Evolutionary conservation across 2,888 invertebrate species (phyloP), one percentile per base, ranked within the genome.

Genomic region (Slavum lentiscoides): DNA sequence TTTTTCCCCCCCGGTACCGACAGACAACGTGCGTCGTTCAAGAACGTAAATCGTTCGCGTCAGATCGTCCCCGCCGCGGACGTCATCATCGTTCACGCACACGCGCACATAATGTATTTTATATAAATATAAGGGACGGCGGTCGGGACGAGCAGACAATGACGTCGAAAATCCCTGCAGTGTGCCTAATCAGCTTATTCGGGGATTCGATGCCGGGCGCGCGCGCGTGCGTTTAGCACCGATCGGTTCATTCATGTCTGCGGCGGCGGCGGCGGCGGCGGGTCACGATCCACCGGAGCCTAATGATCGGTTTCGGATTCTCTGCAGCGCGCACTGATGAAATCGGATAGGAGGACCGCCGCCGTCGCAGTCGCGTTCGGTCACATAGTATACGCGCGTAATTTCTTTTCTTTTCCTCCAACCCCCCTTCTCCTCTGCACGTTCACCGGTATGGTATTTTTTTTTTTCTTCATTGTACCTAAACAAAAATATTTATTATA

Each of bases 291-390:
- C 70, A 55, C 69, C 77, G 70, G 77, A 70, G 69, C 77, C 77
- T 80, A 80, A 80, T 80, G 70, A 80, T 80, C 80, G 70, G 80
- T 80, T 80, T 80, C 80, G 70, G 39, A 80, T 80, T 80, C 80
- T 80, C 80, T 4, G 30, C 4, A 30, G 30, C n/a, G 72, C 80
- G 80, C 80, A 72, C 80, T 58, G 80, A 72, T 80, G 80, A 80
- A 80, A 80, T 80, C 80, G 80, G 80, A 80, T 80, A 80, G 80
- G 80, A 62, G 30, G 30, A 30, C 68, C 76, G 58, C 58, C 75
- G 62, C 21, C 73, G 55, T 4, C 30, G 30, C 30, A 30, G 4
- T 30, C 1, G 30, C 30, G 30, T 30, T 30, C 80, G 72, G 80
- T 80, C 80, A 80, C 72, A 55, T 70, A 80, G 70, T 80, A 70